Evolutionary conservation across 1,140 invertebrate species (phyloP), one percentile per base, ranked within the genome.

Genomic region (Harlomillsia oculata): DNA sequence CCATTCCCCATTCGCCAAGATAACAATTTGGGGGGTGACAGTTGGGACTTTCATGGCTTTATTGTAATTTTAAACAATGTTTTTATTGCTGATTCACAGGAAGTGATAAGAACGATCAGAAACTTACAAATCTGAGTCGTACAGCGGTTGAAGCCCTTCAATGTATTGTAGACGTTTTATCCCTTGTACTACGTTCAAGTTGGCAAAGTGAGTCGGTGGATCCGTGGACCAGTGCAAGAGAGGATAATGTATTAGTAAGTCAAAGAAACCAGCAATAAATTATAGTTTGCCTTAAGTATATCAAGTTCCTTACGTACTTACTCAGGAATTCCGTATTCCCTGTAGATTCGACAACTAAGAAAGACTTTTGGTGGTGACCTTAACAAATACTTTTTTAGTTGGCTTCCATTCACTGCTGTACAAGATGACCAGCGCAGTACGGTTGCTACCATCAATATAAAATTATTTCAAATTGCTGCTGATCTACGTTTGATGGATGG

Each of bases 371-470:
- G 61, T 26, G 52, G 25, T 28, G 48, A 63, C 32, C 26, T 63
- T 5, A 30, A 20, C 5, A 63, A 59, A 30, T 49, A 59, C 52
- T 63, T 63, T 28, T 63, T 63, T 21, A 16, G 25, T 2, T 52
- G 29, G 36, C 28, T 63, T 5, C 61, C 61, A 2, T 63, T 55
- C 28, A 37, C 36, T 26, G 39, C 52, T 18, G 23, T 53, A 9
- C 51, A 63, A 21, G 61, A 63, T 5, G 40, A 34, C 5, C 51
- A 52, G 11, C 13, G 49, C 5, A 26, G 13, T 20, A 13, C 45
- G 18, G 25, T 59, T 4, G 32, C 21, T 2, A 43, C 5, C 11
- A 26, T 59, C 11, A 63, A 63, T 48, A 26, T 63, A 13, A 29
- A 59, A 41, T 30, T 63, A 5, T 63, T 59, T 51, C 37, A 46